Base-by-base conservation (phyloP, 1,140 invertebrate species). In the Leptopilina boulardi region DNA sequence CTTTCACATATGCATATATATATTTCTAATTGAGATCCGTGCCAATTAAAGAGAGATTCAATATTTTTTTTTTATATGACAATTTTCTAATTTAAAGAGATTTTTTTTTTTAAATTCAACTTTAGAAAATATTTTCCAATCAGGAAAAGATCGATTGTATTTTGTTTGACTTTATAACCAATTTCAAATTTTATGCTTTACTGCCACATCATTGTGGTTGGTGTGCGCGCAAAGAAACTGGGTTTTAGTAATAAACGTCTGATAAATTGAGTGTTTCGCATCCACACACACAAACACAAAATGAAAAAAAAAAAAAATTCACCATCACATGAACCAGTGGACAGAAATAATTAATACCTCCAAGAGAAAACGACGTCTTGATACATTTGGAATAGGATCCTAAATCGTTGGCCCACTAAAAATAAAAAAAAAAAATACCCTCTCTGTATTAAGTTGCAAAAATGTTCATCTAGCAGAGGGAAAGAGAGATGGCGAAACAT, bases 181-280 rank as follows among this genome's bases (percentile, higher is more conserved):
- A 51, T 71, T 80, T 78, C 74, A 78, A 15, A 13, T 19, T 80
- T n/a, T 74, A 21, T 11, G 59, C 70, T 75, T 78, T 80, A 70
- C 74, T 70, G 21, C 59, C 30, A n/a, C n/a, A n/a, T n/a, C n/a
- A n/a, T n/a, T n/a, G n/a, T n/a, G n/a, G n/a, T n/a, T 30, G 26
- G 74, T 77, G 73, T 78, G 73, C 8, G 70, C 76, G 74, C n/a
- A n/a, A n/a, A 42, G 47, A 5, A 18, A 18, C 47, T 47, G 44
- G 44, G 44, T 47, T 38, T 38, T 38, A 51, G 47, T 51, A 51
- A 51, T 74, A 80, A 83, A 78, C 79, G 26, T 74, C 77, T 75
- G 82, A 77, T 66, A 80, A 79, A 80, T 82, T 56, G 54, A 82
- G 77, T 75, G 80, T 72, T 44, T 70, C 30, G 56, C 30, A n/a